phyloP scores from a whole-genome alignment of 1,140 invertebrate species.

The Drosophila ironensis region DNA sequence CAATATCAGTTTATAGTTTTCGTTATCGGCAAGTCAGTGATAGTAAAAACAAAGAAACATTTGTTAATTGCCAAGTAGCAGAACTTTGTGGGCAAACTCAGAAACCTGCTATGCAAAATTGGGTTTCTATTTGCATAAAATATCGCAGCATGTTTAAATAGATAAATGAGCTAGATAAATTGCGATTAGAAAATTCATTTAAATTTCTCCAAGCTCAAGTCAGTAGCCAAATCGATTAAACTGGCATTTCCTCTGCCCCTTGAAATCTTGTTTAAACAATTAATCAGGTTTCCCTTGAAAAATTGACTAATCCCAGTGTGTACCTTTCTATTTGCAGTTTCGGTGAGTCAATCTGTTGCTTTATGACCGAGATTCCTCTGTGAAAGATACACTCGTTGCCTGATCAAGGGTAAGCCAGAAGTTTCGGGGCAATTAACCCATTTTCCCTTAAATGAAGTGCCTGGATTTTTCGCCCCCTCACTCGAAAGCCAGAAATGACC shows the following conservation, averaged over 20 bases:
- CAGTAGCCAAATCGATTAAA: neutral
- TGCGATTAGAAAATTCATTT: neutral
- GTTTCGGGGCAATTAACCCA: neutral
- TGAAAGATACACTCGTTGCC: too few species aligned
- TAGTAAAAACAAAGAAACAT: slow-evolving; percentile 13
- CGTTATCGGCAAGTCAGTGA: slow-evolving; percentile 13
- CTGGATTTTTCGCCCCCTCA: neutral
- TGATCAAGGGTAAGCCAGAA: neutral
- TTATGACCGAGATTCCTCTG: neutral
- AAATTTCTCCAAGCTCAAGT: too few species aligned
- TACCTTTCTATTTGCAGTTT: slow-evolving; percentile 61
- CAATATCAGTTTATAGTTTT: slow-evolving; percentile 9
- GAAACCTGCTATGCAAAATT: slow-evolving; percentile 31
- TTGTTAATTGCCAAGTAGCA: slow-evolving; percentile 19
- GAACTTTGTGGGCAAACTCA: neutral
- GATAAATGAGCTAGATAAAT: slow-evolving; percentile 5
- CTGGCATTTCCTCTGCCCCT: slow-evolving; percentile 14
- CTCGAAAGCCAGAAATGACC: neutral
- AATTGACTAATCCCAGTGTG: slow-evolving; percentile 12
- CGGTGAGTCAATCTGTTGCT: slow-evolving; percentile 45
- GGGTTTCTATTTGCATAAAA: slow-evolving; percentile 11
- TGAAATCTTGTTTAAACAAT: slow-evolving; percentile 4
- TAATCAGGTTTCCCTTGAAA: neutral
- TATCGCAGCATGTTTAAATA: slow-evolving; percentile 14
- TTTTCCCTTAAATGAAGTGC: neutral